A percentile compares a stretch with the other conserved stretches of the same genome.
Evolutionary conservation across 2,797 vertebrate genomes (phyloP).

Genomic region (Melanotaenia nigrans): DNA sequence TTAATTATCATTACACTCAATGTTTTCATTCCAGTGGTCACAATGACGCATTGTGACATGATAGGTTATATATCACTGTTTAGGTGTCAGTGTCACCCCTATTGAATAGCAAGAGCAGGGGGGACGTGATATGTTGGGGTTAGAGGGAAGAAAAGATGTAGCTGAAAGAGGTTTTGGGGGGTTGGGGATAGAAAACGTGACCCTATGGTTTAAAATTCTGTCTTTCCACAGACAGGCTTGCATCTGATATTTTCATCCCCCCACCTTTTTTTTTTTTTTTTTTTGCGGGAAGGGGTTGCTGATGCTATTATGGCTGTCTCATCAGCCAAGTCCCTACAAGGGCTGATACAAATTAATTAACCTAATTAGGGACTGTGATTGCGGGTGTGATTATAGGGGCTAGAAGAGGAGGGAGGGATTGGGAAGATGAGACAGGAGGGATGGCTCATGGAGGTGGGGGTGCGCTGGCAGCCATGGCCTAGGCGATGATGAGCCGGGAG

Average conservation of each 20-base stretch:
- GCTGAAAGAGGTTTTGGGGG: conserved; percentile 52
- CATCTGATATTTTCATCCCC: conserved; percentile 47
- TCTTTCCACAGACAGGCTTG: conserved; percentile 62
- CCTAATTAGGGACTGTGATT: conserved; percentile 99
- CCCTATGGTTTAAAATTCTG: conserved; percentile 71
- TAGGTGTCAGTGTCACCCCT: conserved; percentile 62
- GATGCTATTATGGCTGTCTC: conserved; percentile 95
- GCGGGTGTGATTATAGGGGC: conserved; percentile 95
- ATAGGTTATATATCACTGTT: conserved; percentile 61
- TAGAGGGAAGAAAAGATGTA: conserved; percentile 38
- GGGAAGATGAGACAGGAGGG: conserved; percentile 64
- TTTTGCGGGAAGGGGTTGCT: conserved; percentile 71
- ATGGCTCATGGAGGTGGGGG: conserved; percentile 77
- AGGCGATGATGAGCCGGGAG: conserved; percentile 94
- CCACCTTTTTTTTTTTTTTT: conserved; percentile 10
- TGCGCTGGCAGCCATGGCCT: conserved; percentile 93
- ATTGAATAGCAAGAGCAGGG: conserved; percentile 66
- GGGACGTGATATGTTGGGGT: conserved; percentile 43
- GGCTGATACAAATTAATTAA: conserved; percentile 99
- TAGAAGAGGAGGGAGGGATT: conserved; percentile 60
- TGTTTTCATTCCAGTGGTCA: conserved; percentile 65
- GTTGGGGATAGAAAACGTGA: conserved; percentile 64
- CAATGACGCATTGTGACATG: conserved; percentile 37
- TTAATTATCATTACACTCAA: conserved; percentile 48
- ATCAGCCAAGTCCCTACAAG: conserved; percentile 99